Conservation (phyloP, 2,113 vertebrate genomes). For the Dicentrarchus labrax region DNA sequence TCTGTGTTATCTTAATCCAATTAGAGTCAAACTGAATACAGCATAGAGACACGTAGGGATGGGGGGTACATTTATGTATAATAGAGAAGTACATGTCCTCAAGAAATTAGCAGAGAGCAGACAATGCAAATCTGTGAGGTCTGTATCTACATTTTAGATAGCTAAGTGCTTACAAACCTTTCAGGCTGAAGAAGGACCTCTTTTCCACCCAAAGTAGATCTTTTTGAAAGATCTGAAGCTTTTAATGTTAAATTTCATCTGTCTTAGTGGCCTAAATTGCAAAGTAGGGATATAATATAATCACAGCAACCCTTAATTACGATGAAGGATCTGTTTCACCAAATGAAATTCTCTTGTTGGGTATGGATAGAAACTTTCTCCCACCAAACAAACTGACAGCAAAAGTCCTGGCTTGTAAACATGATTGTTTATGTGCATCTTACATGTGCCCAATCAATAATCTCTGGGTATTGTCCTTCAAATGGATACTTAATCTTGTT, state of each 20-base stretch:
- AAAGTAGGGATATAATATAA: not conserved
- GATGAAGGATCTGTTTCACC: not conserved
- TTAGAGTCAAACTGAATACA: conserved; percentile 49
- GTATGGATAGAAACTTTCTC: not conserved
- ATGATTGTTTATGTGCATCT: not conserved
- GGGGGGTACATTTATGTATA: conserved; percentile 2
- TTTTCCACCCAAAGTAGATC: not conserved
- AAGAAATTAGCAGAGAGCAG: not conserved
- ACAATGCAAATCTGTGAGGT: no score
- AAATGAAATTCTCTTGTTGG: not conserved
- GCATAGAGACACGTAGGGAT: not conserved
- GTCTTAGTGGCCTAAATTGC: no score
- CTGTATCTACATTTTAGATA: no score
- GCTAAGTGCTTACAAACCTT: no score
- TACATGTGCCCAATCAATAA: not conserved
- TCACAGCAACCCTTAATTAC: not conserved
- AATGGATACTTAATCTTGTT: not conserved
- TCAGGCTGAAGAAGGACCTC: not conserved
- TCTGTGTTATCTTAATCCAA: conserved; percentile 58
- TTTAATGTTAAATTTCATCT: not conserved
- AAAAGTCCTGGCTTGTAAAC: not conserved
- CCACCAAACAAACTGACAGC: not conserved
- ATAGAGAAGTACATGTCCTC: conserved; percentile 19
- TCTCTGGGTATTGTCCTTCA: not conserved
- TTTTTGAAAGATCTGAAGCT: not conserved